Percentiles rank a stretch among this genome's conserved stretches.
phyloP scores from a whole-genome alignment of 2,888 invertebrate genomes.

The Azorinus chamasolen region DNA sequence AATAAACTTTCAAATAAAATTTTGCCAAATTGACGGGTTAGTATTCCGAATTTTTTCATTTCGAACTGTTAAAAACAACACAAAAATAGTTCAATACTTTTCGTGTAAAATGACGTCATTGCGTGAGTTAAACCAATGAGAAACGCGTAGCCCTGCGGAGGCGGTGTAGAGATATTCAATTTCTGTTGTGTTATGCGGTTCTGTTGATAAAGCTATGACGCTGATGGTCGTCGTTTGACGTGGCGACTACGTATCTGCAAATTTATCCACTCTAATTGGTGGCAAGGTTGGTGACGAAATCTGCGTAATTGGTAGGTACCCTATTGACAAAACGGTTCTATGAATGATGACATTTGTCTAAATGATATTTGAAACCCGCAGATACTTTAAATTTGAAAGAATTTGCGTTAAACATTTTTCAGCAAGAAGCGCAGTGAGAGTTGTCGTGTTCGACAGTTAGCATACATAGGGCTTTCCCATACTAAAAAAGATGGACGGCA shows the following conservation, averaged over 20 bases:
- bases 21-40: no score
- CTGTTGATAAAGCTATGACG: conserved; percentile 83
- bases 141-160: not conserved
- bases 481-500: conserved; percentile 46
- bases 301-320: conserved; percentile 92
- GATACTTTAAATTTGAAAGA: not conserved
- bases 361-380: not conserved
- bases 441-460: no score
- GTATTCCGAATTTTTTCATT: no score
- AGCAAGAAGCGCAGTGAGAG: not conserved
- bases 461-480: conserved; percentile 48
- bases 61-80: not conserved
- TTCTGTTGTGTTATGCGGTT: conserved; percentile 67
- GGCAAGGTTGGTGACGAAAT: conserved; percentile 97
- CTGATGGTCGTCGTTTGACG: conserved; percentile 86
- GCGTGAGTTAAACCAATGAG: conserved; percentile 32
- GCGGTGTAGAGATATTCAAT: conserved; percentile 70
- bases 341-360: conserved; percentile 21
- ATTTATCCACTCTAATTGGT: conserved; percentile 97
- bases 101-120: conserved; percentile 49
- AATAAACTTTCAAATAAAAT: no score
- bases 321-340: conserved; percentile 80
- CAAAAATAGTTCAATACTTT: conserved; percentile 2
- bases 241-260: conserved; percentile 93
- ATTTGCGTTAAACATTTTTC: not conserved